Percentiles rank a stretch among this genome's conserved stretches.
Evolutionary conservation across 2,888 invertebrate genomes (phyloP).

Genomic region (Ferrisia virgata): DNA sequence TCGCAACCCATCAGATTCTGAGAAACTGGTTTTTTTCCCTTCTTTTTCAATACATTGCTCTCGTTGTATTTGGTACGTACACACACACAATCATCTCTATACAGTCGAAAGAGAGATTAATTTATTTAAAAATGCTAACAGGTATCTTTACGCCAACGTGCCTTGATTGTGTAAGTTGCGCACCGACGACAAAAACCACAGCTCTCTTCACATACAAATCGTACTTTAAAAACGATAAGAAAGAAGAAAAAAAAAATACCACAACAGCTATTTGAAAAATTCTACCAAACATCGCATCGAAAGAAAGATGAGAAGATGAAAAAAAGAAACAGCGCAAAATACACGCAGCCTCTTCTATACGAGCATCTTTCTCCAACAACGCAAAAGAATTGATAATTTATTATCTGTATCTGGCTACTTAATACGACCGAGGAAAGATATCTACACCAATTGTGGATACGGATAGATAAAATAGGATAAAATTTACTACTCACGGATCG

Average conservation of each 20-base stretch:
- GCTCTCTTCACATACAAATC: too few species aligned
- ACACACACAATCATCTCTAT: too few species aligned
- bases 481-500: conserved; percentile 39
- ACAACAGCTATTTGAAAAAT: background rate
- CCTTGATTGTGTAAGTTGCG: background rate
- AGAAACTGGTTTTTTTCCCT: background rate
- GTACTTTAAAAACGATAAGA: too few species aligned
- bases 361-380: background rate
- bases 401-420: background rate
- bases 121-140: conserved; percentile 20
- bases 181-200: background rate
- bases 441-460: too few species aligned
- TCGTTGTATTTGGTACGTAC: background rate
- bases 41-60: background rate
- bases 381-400: background rate
- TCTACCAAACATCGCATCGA: too few species aligned
- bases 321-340: too few species aligned
- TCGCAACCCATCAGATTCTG: background rate
- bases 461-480: background rate
- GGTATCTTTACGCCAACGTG: conserved; percentile 16
- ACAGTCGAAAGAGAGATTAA: background rate
- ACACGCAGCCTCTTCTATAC: too few species aligned
- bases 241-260: background rate
- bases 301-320: background rate
- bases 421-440: background rate